A percentile compares a stretch with the other conserved stretches of the same genome.
phyloP scores from a whole-genome alignment of 64 coral and sea anemone species.

The Montipora sp. region DNA sequence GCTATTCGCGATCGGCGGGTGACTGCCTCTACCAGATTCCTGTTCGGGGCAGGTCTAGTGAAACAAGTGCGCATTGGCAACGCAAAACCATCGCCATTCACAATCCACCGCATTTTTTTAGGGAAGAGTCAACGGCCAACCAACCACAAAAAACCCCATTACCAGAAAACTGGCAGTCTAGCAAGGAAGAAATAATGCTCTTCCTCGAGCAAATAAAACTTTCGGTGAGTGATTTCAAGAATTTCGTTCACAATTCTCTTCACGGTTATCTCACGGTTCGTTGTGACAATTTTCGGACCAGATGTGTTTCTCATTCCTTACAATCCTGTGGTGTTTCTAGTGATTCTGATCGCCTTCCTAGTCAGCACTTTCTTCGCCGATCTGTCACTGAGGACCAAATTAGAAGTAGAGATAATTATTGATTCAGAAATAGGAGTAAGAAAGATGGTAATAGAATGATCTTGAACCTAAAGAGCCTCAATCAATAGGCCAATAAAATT shows the following conservation, averaged over 20 bases:
- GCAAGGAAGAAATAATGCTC: no score
- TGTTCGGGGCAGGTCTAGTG: not conserved
- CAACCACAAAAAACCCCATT: not conserved
- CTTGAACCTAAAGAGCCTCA: not conserved
- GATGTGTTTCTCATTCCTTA: not conserved
- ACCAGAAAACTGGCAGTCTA: no score
- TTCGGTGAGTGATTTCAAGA: no score
- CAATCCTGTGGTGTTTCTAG: not conserved
- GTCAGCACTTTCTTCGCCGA: not conserved
- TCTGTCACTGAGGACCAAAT: not conserved
- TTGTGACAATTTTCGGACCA: not conserved
- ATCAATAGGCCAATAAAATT: no score
- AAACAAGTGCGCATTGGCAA: not conserved
- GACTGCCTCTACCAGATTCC: no score
- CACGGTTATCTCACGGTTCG: not conserved
- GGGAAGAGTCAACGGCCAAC: no score
- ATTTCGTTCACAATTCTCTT: not conserved
- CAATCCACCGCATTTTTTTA: no score
- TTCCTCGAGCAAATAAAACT: no score
- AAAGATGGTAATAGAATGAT: constrained; percentile 17
- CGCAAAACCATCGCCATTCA: not conserved
- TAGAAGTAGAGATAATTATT: not conserved
- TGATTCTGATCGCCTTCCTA: not conserved
- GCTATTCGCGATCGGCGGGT: not conserved
- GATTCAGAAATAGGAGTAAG: not conserved